These are phyloP conservation scores for Rhagologus leucostigma DNA, from an alignment of 2,113 vertebrate genomes.

Conservation along the genomic window DNA sequence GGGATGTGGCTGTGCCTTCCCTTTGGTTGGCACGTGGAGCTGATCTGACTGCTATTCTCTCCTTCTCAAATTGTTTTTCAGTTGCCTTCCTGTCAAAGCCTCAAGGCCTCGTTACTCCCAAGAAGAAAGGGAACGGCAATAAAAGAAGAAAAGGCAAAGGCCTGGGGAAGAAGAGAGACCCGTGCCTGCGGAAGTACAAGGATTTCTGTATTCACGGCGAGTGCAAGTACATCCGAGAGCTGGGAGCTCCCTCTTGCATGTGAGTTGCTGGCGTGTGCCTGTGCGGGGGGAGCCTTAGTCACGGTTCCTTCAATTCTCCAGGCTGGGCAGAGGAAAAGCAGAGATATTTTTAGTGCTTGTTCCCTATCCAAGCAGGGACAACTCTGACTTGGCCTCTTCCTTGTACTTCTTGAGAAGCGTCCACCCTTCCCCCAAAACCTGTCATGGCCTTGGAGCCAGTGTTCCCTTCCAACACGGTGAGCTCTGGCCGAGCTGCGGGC, in stretches of 20 bases:
- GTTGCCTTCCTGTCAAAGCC: slow-evolving; percentile 89
- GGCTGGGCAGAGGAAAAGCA: slow-evolving; percentile 41
- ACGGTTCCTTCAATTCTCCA: slow-evolving; percentile 57
- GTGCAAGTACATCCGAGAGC: slow-evolving; percentile 83
- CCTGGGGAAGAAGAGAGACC: slow-evolving; percentile 90
- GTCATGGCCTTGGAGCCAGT: rapidly evolving
- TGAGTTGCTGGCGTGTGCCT: slow-evolving; percentile 72
- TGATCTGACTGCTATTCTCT: neutral
- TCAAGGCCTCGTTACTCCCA: slow-evolving; percentile 74
- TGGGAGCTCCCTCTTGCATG: slow-evolving; percentile 84
- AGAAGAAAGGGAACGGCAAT: slow-evolving; percentile 75
- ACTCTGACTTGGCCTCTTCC: neutral
- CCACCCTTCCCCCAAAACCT: neutral
- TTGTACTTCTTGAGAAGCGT: neutral
- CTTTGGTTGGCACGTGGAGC: neutral
- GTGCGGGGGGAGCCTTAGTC: neutral
- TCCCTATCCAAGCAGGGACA: rapidly evolving
- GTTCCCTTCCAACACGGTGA: rapidly evolving
- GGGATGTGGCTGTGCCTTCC: neutral
- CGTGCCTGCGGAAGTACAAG: slow-evolving; percentile 89
- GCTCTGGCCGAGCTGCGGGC: neutral
- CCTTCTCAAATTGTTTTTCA: slow-evolving; percentile 41
- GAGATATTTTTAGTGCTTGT: slow-evolving; percentile 67
- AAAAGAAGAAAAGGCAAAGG: slow-evolving; percentile 85
- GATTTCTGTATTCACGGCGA: slow-evolving; percentile 95